phyloP scores from a whole-genome alignment of 2,113 vertebrate species.

The Pungitius pungitius region DNA sequence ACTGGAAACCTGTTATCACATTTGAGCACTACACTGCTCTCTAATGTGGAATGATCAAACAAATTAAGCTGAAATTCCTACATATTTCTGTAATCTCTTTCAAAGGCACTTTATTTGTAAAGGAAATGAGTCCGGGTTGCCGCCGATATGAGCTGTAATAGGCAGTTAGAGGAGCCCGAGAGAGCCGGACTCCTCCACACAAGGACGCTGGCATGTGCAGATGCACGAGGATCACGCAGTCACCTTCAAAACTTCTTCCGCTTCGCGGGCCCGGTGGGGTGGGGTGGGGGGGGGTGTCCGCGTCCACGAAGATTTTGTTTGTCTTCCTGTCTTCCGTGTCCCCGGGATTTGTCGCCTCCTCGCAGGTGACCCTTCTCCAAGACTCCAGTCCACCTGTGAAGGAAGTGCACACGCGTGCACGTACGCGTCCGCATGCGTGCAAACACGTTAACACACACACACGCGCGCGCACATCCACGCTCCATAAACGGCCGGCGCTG shows the following conservation, averaged over 20 bases:
- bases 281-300: conserved; percentile 4
- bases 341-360: conserved; percentile 14
- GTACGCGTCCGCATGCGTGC: neutral
- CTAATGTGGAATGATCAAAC: conserved; percentile 99
- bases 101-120: conserved; percentile 90
- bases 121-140: conserved; percentile 84
- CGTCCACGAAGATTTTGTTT: conserved; percentile 1
- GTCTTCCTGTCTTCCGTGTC: conserved; percentile 7
- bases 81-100: conserved; percentile 95
- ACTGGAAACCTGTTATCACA: conserved; percentile 98
- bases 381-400: conserved; percentile 71
- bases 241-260: conserved; percentile 69
- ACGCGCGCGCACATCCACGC: conserved; percentile 63
- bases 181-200: too few species aligned
- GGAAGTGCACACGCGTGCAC: neutral
- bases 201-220: conserved; percentile 49
- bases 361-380: conserved; percentile 68
- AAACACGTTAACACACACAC: conserved; percentile 53
- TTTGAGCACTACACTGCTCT: conserved; percentile 96
- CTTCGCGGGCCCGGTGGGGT: conserved; percentile 11
- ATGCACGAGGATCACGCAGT: conserved; percentile 33
- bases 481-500: conserved; percentile 75
- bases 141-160: conserved; percentile 79
- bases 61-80: conserved; percentile 97
- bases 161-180: conserved; percentile 52